phyloP scores from a whole-genome alignment of 2,113 vertebrate genomes.

The Rhinoderma darwinii region DNA sequence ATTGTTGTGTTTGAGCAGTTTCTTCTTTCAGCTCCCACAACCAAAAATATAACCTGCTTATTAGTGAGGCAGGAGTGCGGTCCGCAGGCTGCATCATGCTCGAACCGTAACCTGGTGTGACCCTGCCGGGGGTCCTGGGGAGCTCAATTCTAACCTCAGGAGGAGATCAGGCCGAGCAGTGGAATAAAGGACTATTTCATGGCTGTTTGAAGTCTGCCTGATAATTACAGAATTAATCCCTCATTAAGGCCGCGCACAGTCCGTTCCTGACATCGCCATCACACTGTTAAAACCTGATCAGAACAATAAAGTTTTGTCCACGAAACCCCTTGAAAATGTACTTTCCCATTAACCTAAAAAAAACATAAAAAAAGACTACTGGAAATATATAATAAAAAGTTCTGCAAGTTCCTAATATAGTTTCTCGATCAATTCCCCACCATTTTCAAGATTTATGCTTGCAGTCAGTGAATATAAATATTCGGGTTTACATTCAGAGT shows the following conservation, averaged over 20 bases:
- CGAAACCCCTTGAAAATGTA: background rate
- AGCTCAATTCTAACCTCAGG: background rate
- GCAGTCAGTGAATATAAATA: background rate
- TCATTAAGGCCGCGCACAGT: background rate
- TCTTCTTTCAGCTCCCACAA: background rate
- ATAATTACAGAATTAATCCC: background rate
- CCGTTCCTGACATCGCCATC: background rate
- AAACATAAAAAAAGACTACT: too few relatives aligned
- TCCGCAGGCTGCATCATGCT: background rate
- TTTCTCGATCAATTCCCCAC: background rate
- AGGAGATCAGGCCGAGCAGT: background rate
- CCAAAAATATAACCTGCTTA: slow-evolving; percentile 18
- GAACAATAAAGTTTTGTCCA: background rate
- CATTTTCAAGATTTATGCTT: background rate
- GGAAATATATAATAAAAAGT: too few relatives aligned
- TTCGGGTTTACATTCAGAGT: too few relatives aligned
- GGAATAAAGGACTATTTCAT: background rate
- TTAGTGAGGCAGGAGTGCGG: background rate
- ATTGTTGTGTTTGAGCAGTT: background rate
- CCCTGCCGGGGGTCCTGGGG: background rate
- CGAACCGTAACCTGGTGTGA: background rate
- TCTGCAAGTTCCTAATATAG: too few relatives aligned
- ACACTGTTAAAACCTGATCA: background rate
- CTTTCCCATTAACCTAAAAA: too few relatives aligned
- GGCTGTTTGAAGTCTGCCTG: background rate